Percentiles rank a stretch among this genome's conserved stretches.
phyloP scores from a whole-genome alignment of 2,888 invertebrate genomes.

The Drosophila pseudotalamancana region DNA sequence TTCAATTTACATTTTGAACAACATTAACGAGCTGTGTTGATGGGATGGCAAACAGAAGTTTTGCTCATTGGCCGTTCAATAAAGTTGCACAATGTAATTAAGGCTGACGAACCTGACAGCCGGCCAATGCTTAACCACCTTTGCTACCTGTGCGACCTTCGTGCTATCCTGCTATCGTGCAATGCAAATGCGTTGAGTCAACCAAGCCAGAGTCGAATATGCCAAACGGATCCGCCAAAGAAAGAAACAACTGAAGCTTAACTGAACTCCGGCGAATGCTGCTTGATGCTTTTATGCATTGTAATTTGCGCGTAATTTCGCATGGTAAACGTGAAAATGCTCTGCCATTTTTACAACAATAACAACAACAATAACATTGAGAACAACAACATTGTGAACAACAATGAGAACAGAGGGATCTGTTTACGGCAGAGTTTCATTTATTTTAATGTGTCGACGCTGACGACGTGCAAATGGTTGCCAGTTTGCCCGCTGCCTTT shows the following conservation, averaged over 20 bases:
- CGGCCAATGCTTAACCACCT: background rate
- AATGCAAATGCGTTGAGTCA: conserved; percentile 45
- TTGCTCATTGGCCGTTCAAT: conserved; percentile 20
- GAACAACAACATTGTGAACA: conserved; percentile 19
- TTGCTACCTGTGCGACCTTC: conserved; percentile 13
- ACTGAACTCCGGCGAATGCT: conserved; percentile 15
- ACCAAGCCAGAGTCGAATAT: background rate
- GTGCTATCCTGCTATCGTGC: too few species aligned
- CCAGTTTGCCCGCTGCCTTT: conserved; percentile 51
- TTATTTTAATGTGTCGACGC: conserved; percentile 75
- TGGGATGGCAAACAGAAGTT: conserved; percentile 11
- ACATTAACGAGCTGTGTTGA: conserved; percentile 33
- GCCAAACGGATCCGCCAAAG: conserved; percentile 26
- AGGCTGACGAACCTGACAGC: conserved; percentile 35
- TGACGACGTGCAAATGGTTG: conserved; percentile 76
- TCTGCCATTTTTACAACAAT: conserved; percentile 37
- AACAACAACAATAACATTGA: conserved; percentile 25
- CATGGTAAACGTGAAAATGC: conserved; percentile 67
- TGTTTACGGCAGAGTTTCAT: conserved; percentile 75
- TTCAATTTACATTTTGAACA: conserved; percentile 47
- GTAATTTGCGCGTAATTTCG: conserved; percentile 75
- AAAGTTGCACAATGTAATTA: conserved; percentile 62
- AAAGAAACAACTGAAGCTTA: conserved; percentile 16
- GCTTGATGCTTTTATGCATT: conserved; percentile 64
- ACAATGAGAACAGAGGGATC: conserved; percentile 26